phyloP scores from a whole-genome alignment of 2,888 invertebrate species.

The Linnaemya vulpina region DNA sequence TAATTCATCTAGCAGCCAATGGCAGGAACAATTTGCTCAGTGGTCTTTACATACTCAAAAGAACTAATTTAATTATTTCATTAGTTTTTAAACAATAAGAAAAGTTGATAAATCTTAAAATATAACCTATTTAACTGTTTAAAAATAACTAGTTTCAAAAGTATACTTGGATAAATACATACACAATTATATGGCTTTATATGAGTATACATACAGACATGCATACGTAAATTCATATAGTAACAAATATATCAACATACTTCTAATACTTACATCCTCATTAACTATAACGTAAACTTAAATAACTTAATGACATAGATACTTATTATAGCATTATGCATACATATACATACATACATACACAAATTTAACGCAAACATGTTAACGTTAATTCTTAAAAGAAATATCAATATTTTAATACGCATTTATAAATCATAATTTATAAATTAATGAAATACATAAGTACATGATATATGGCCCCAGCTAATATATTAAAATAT shows the following conservation, averaged over 20 bases:
- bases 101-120: slow-evolving; percentile 30
- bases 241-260: neutral
- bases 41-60: slow-evolving; percentile 83
- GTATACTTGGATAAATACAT: slow-evolving; percentile 28
- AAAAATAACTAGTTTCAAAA: slow-evolving; percentile 58
- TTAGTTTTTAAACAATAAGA: slow-evolving; percentile 27
- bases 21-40: slow-evolving; percentile 83
- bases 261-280: slow-evolving; percentile 31
- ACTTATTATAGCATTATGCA: slow-evolving; percentile 15
- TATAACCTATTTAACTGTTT: slow-evolving; percentile 14
- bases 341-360: neutral
- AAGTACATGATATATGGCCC: too few species aligned
- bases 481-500: too few species aligned
- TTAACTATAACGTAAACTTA: slow-evolving; percentile 37
- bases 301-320: slow-evolving; percentile 3
- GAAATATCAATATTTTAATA: too few species aligned
- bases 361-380: too few species aligned
- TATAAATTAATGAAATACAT: too few species aligned
- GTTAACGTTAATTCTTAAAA: too few species aligned
- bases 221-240: too few species aligned
- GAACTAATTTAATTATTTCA: slow-evolving; percentile 75
- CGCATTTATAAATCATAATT: too few species aligned
- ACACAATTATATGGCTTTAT: neutral
- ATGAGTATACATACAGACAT: slow-evolving; percentile 4
- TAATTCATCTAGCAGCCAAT: slow-evolving; percentile 82